Evolutionary conservation across 2,797 vertebrate genomes (phyloP), one percentile per base, ranked within the genome.

Genomic region (Tapera naevia): DNA sequence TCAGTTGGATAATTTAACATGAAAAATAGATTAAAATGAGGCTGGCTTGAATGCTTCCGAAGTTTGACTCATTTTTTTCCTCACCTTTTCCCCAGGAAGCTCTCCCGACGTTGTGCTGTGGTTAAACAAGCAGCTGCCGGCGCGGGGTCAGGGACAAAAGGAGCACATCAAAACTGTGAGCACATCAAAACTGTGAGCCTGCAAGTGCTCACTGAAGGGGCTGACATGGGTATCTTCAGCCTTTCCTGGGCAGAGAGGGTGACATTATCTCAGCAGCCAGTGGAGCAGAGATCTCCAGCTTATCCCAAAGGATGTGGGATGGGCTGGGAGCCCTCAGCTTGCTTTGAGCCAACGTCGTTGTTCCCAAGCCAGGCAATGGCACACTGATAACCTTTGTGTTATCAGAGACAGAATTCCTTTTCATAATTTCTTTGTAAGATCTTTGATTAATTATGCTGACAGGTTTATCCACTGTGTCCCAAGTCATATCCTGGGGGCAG

Each of bases 11-110:
- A 97, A 96, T 98, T 97, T 96, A 97, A 92, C 96, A 94, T 58
- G 88, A 94, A 96, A 97, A 97, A 95, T 90, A 97, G 96, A 97
- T 97, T 95, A 96, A 97, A 97, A 97, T 86, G 89, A 95, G 90
- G 83, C 86, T 93, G 85, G 71, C 65, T 91, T 91, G 89, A 96
- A 96, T 85, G 65, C 70, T 37, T 91, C 80, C 93, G 73, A 94
- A 97, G 93, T 97, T 94, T 91, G 85, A 89, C 85, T 97, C 4
- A 70, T 54, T 48, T 18, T 10, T 15, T 8, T 13, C 8, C 0
- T 4, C 13, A 4, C 3, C 19, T n/a, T 66, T 85, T 58, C 53
- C 94, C 94, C 41, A 61, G 93, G 87, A 95, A 86, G 51, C 57
- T 93, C 28, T 95, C 67, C 28, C 1, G 7, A 80, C 1, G 2